phyloP scores from a whole-genome alignment of 2,888 invertebrate genomes.

The Caenorhabditis sinica region DNA sequence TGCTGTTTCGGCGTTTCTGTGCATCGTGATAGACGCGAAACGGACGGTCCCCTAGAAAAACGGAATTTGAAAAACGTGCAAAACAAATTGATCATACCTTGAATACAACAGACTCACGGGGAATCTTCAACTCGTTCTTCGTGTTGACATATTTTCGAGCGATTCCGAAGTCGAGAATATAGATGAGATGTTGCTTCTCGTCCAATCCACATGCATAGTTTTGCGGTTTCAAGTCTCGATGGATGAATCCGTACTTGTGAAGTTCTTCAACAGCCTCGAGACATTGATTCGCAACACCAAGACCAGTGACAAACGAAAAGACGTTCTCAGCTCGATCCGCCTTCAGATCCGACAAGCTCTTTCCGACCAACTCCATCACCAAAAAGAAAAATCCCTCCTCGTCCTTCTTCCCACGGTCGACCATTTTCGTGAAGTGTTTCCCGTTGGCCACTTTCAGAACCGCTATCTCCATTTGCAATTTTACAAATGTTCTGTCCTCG shows the following conservation, averaged over 20 bases:
- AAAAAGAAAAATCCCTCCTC: slow-evolving; percentile 74
- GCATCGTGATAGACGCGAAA: slow-evolving; percentile 79
- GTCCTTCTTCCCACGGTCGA: slow-evolving; percentile 78
- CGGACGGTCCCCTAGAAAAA: slow-evolving; percentile 79
- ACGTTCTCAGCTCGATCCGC: slow-evolving; percentile 64
- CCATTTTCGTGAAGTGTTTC: slow-evolving; percentile 76
- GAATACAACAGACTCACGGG: slow-evolving; percentile 68
- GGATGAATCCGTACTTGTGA: too few relatives aligned
- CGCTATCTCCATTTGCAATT: slow-evolving; percentile 81
- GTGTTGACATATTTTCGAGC: slow-evolving; percentile 76
- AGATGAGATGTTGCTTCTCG: slow-evolving; percentile 68
- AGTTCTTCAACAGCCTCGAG: too few relatives aligned
- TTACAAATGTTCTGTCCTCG: slow-evolving; percentile 74
- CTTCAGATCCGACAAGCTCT: slow-evolving; percentile 76
- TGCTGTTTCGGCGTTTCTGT: slow-evolving; percentile 73
- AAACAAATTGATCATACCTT: slow-evolving; percentile 71
- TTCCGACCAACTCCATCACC: slow-evolving; percentile 78
- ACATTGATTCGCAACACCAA: too few relatives aligned
- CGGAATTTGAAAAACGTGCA: background rate
- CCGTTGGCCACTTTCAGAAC: slow-evolving; percentile 75
- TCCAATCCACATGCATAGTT: slow-evolving; percentile 73
- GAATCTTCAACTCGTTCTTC: slow-evolving; percentile 74
- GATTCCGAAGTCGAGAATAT: slow-evolving; percentile 81
- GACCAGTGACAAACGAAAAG: slow-evolving; percentile 72
- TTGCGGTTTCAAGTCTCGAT: too few relatives aligned